phyloP scores from a whole-genome alignment of 2,888 invertebrate genomes.

The Catocala fraxini region DNA sequence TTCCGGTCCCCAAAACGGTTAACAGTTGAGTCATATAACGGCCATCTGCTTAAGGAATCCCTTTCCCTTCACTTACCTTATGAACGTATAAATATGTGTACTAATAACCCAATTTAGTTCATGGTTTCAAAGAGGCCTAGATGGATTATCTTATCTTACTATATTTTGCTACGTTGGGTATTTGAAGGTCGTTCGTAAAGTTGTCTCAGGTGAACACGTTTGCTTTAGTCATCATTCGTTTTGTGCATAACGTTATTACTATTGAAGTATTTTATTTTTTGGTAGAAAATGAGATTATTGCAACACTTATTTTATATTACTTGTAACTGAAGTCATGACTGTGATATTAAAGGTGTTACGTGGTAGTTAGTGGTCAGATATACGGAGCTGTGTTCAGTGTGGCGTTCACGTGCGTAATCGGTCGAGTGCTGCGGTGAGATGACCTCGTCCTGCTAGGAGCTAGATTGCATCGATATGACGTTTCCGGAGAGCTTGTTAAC shows the following conservation, averaged over 20 bases:
- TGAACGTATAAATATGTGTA: slow-evolving; percentile 11
- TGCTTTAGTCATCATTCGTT: slow-evolving; percentile 57
- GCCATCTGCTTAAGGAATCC: slow-evolving; percentile 38
- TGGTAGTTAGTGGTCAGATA: slow-evolving; percentile 47
- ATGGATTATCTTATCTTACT: slow-evolving; percentile 75
- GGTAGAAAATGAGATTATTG: slow-evolving; percentile 25
- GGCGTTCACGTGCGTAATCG: slow-evolving; percentile 37
- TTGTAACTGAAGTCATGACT: slow-evolving; percentile 55
- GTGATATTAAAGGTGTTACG: slow-evolving; percentile 51
- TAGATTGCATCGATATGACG: slow-evolving; percentile 61
- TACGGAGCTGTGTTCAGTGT: slow-evolving; percentile 42
- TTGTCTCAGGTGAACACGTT: slow-evolving; percentile 67
- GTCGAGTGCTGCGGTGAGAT: slow-evolving; percentile 57
- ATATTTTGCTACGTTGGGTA: slow-evolving; percentile 54
- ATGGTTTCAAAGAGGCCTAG: slow-evolving; percentile 46
- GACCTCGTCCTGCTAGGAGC: slow-evolving; percentile 61
- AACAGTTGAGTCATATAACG: slow-evolving; percentile 51
- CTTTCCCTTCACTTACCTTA: slow-evolving; percentile 36
- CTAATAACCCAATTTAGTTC: slow-evolving; percentile 36
- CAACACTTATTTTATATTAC: slow-evolving; percentile 21
- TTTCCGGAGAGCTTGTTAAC: slow-evolving; percentile 64
- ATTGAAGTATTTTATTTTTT: slow-evolving; percentile 23
- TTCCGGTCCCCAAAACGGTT: slow-evolving; percentile 46
- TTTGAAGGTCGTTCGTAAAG: slow-evolving; percentile 65
- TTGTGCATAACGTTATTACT: slow-evolving; percentile 40